Evolutionary conservation across 2,888 invertebrate species (phyloP).

Genomic region (Catocala nupta): DNA sequence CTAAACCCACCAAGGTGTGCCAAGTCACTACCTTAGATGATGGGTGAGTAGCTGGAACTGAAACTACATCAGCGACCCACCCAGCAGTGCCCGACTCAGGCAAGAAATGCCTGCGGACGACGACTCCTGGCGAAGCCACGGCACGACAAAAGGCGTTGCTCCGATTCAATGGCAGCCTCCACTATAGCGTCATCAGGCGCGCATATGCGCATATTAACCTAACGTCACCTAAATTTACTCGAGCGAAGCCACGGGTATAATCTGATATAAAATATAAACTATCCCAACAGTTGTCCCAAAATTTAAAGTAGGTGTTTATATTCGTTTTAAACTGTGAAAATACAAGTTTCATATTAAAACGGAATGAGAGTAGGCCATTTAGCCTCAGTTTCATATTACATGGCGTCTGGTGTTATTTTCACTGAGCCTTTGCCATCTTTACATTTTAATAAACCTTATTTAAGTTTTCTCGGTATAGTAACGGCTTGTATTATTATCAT

Average conservation of each 20-base stretch:
- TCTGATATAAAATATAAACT: background rate
- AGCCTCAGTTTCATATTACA: slow-evolving; percentile 38
- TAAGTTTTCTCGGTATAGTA: background rate
- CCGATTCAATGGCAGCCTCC: no score
- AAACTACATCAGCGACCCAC: no score
- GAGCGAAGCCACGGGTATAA: background rate
- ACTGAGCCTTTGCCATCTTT: slow-evolving; percentile 2
- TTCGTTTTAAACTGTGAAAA: slow-evolving; percentile 29
- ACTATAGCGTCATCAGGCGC: no score
- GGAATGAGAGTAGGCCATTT: slow-evolving; percentile 32
- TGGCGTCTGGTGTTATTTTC: slow-evolving; percentile 31
- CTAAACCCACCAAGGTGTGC: no score
- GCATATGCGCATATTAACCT: background rate
- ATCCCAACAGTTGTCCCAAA: background rate
- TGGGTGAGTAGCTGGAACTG: no score
- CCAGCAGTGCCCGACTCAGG: no score
- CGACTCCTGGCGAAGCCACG: no score
- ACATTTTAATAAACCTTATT: background rate
- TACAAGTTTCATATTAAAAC: slow-evolving; percentile 43
- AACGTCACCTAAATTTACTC: background rate
- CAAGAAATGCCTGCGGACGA: no score
- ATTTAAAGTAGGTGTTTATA: slow-evolving; percentile 34
- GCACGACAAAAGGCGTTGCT: no score
- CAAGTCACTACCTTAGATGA: no score
- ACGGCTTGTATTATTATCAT: no score